These are phyloP conservation scores for Drosophila ochracea DNA, from an alignment of 2,888 invertebrate species.

Conservation along the genomic window DNA sequence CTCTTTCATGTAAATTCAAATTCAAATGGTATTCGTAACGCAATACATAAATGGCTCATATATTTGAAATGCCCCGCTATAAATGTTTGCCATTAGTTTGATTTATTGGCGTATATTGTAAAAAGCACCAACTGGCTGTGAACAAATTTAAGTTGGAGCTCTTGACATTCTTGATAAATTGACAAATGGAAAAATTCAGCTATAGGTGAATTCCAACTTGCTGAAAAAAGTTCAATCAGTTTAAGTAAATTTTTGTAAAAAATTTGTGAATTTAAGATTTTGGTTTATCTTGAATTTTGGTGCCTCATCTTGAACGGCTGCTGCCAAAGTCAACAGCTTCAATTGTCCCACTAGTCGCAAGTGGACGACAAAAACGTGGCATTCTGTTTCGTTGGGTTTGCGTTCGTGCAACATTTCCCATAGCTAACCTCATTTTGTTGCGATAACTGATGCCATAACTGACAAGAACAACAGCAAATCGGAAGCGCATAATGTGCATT, in stretches of 20 bases:
- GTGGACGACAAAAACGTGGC: slow-evolving; percentile 26
- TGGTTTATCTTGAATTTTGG: not conserved
- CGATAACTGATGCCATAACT: slow-evolving; percentile 57
- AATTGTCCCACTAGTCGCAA: slow-evolving; percentile 21
- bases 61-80: not conserved
- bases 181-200: not conserved
- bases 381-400: slow-evolving; percentile 15
- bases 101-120: not conserved
- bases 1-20: not conserved
- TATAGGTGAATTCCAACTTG: not conserved
- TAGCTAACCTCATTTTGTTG: slow-evolving; percentile 63
- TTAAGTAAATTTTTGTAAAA: not conserved
- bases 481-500: slow-evolving; percentile 79
- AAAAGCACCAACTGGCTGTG: slow-evolving; percentile 1
- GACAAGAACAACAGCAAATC: slow-evolving; percentile 46
- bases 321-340: slow-evolving; percentile 40
- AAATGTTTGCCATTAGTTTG: slow-evolving; percentile 1
- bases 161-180: not conserved
- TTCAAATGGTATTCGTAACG: not conserved
- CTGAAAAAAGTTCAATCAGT: not conserved
- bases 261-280: not conserved
- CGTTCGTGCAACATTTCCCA: slow-evolving; percentile 36
- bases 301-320: slow-evolving; percentile 2
- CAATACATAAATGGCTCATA: not conserved
- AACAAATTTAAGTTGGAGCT: not conserved